These are phyloP conservation scores for Spea hammondii DNA, from an alignment of 2,797 vertebrate species.

Conservation along the genomic window DNA sequence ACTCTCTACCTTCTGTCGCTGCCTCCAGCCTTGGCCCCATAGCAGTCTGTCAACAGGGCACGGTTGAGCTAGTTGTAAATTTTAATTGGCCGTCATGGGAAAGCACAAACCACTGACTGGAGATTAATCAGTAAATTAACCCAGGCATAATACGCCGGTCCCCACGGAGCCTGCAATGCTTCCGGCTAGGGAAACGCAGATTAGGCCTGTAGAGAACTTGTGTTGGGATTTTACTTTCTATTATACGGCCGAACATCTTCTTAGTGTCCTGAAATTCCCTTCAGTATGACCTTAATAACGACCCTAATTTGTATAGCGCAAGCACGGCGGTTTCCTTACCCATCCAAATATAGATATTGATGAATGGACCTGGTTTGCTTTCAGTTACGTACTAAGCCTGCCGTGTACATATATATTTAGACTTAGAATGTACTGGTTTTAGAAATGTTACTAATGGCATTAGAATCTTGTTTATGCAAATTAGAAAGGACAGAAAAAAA, in stretches of 20 bases:
- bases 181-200: slow-evolving; percentile 73
- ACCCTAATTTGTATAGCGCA: slow-evolving; percentile 90
- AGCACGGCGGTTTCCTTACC: slow-evolving; percentile 72
- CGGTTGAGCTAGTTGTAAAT: slow-evolving; percentile 96
- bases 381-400: too few relatives aligned
- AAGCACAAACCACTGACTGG: slow-evolving; percentile 98
- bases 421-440: too few relatives aligned
- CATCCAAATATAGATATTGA: slow-evolving; percentile 80
- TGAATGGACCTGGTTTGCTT: slow-evolving; percentile 58
- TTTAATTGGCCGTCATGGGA: slow-evolving; percentile 99
- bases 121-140: slow-evolving; percentile 99
- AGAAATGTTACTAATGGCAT: slow-evolving; percentile 2
- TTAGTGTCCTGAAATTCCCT: slow-evolving; percentile 76
- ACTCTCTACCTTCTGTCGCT: slow-evolving; percentile 85
- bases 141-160: slow-evolving; percentile 97
- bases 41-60: slow-evolving; percentile 93
- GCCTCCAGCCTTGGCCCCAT: slow-evolving; percentile 86
- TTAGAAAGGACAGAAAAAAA: background rate
- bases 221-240: slow-evolving; percentile 69
- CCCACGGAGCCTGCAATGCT: slow-evolving; percentile 83
- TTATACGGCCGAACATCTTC: slow-evolving; percentile 77
- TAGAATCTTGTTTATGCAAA: background rate
- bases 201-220: slow-evolving; percentile 69
- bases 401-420: too few relatives aligned
- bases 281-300: slow-evolving; percentile 75